Base-by-base conservation (phyloP, 2,888 invertebrate species). In the Heliothis peltigera region DNA sequence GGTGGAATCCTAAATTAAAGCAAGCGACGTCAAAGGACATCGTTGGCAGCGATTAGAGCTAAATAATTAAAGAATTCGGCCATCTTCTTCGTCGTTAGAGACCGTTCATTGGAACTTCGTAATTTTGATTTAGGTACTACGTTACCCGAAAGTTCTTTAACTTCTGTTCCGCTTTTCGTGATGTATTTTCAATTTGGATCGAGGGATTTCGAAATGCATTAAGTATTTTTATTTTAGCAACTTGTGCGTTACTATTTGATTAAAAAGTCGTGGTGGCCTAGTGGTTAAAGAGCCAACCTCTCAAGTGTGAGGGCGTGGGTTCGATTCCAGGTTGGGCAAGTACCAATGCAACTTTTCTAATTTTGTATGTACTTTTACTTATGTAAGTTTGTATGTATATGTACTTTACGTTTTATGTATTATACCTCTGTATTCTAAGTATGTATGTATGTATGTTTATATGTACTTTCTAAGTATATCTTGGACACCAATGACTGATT, bases 1-100 rank as follows among this genome's bases (percentile, higher is more conserved):
- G 94, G 93, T 84, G 92, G 93, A 92, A 92, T 94, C 90, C 88
- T 89, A 92, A 94, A 95, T 94, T 94, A 94, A 93, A 92, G 90
- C 89, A 87, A 86, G 88, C 90, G 91, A 89, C 92, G 94, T 94
- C 94, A 95, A 94, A 95, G 94, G 93, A 94, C 94, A 93, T 88
- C 86, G 89, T 82, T 88, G 89, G 84, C 89, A 89, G 91, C 92
- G 93, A 93, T 94, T 94, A 94, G 89, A 92, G 94, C 91, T 94
- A 94, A 94, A 95, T 95, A 95, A 95, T 94, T 95, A 95, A 95
- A 93, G 94, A 93, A 94, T 92, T 90, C 91, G 89, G 87, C 91
- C 91, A 91, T 93, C 93, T 91, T 91, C 89, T 83, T 87, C 89
- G 89, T 92, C 92, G 92, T 93, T 93, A 92, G 91, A 91, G 92